A percentile compares a stretch with the other conserved stretches of the same genome.
Conservation (phyloP, 2,797 vertebrate genomes). For the Clarias fuscus region DNA sequence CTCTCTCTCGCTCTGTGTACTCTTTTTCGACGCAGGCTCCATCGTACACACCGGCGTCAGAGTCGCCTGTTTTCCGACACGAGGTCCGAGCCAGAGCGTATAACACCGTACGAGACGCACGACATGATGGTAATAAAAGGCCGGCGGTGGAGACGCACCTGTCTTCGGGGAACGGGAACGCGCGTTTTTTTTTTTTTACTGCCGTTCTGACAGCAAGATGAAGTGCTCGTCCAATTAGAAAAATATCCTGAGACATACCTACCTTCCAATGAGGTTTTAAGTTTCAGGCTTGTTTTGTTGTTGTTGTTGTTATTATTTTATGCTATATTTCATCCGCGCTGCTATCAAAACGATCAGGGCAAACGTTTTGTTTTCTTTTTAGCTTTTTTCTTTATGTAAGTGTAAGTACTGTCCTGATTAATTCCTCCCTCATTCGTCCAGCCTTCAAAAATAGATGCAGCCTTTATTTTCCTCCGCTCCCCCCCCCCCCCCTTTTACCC, state of each 20-base stretch:
- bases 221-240: constrained; percentile 84
- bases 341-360: neutral
- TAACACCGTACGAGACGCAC: constrained; percentile 70
- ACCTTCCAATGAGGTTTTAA: constrained; percentile 71
- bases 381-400: constrained; percentile 3
- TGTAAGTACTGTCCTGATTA: constrained; percentile 66
- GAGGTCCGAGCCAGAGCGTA: constrained; percentile 73
- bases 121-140: constrained; percentile 75
- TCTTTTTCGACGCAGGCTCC: neutral
- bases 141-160: constrained; percentile 73
- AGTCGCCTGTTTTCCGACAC: too few species aligned
- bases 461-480: constrained; percentile 43
- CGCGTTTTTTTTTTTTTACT: constrained; percentile 61
- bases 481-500: neutral
- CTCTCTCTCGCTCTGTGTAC: neutral
- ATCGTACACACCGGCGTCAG: neutral
- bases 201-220: constrained; percentile 82
- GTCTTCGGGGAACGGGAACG: constrained; percentile 75
- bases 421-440: constrained; percentile 55
- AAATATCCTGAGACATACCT: constrained; percentile 79
- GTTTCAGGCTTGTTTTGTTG: constrained; percentile 72
- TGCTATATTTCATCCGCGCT: neutral
- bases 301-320: constrained; percentile 64
- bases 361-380: neutral
- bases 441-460: constrained; percentile 70